These are phyloP conservation scores for Microcebus ravelobensis DNA, from an alignment of 2,113 vertebrate species.

Conservation along the genomic window DNA sequence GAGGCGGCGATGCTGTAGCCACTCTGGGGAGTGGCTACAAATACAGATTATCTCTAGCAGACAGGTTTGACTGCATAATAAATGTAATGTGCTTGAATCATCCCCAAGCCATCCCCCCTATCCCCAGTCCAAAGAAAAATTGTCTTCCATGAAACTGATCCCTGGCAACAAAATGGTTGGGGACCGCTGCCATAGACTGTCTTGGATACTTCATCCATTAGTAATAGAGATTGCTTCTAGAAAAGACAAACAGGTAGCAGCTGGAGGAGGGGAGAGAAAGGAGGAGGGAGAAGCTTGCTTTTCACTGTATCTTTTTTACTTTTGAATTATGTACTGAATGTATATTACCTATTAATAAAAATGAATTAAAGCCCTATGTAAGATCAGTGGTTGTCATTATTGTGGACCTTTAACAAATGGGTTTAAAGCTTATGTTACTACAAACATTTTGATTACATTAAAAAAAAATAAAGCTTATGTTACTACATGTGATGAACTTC, in stretches of 20 bases:
- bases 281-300: neutral
- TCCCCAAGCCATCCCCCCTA: too few species aligned
- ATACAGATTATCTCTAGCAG: too few species aligned
- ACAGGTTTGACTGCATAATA: too few species aligned
- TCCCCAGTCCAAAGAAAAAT: too few species aligned
- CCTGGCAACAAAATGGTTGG: too few species aligned
- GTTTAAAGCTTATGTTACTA: neutral
- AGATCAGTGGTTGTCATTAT: slow-evolving; percentile 4
- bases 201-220: neutral
- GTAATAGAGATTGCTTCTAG: slow-evolving; percentile 12
- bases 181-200: neutral
- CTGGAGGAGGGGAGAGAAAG: neutral
- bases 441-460: too few species aligned
- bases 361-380: slow-evolving; percentile 22
- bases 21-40: too few species aligned
- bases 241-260: neutral
- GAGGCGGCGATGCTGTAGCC: too few species aligned
- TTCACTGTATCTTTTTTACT: neutral
- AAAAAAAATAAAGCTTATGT: neutral
- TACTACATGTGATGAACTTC: neutral
- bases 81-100: too few species aligned
- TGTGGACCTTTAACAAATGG: neutral
- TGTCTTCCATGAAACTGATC: too few species aligned
- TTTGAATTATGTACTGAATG: neutral
- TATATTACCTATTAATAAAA: slow-evolving; percentile 39